Conservation (phyloP, 2,113 vertebrate genomes). For the Spea multiplicata region DNA sequence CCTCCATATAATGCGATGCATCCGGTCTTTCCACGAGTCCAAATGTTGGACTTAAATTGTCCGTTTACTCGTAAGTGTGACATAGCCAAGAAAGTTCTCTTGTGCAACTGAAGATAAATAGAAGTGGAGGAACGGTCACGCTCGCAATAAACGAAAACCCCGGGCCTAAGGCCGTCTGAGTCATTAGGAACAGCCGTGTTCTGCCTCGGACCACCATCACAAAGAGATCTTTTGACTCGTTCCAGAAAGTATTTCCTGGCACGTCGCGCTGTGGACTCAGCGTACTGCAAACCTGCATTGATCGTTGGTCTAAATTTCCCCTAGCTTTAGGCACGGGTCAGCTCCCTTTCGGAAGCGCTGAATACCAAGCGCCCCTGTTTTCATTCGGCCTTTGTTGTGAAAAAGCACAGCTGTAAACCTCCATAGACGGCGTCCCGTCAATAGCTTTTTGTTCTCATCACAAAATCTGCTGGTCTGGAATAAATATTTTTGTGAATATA, state of each 20-base stretch:
- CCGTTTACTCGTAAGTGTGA: no score
- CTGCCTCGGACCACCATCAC: constrained; percentile 36
- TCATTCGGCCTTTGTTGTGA: constrained; percentile 20
- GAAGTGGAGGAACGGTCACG: neutral
- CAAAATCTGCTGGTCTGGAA: no score
- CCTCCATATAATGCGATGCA: no score
- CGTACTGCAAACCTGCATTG: constrained; percentile 9
- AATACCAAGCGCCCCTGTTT: constrained; percentile 14
- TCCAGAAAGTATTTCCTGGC: constrained; percentile 41
- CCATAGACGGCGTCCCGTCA: constrained; percentile 1
- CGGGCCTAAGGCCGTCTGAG: neutral
- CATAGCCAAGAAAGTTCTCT: no score
- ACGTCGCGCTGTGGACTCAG: constrained; percentile 40
- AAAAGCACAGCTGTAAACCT: constrained; percentile 32
- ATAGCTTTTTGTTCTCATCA: neutral
- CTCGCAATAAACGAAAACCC: neutral
- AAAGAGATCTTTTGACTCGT: constrained; percentile 16
- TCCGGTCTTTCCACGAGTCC: no score
- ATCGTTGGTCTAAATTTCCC: constrained; percentile 45
- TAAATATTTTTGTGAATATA: no score
- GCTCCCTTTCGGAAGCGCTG: constrained; percentile 13
- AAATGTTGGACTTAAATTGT: no score
- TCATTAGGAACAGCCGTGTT: constrained; percentile 27
- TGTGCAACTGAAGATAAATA: no score
- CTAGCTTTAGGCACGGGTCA: constrained; percentile 30